These are phyloP conservation scores for Charadrius vociferus DNA, from an alignment of 2,113 vertebrate species.

Conservation along the genomic window DNA sequence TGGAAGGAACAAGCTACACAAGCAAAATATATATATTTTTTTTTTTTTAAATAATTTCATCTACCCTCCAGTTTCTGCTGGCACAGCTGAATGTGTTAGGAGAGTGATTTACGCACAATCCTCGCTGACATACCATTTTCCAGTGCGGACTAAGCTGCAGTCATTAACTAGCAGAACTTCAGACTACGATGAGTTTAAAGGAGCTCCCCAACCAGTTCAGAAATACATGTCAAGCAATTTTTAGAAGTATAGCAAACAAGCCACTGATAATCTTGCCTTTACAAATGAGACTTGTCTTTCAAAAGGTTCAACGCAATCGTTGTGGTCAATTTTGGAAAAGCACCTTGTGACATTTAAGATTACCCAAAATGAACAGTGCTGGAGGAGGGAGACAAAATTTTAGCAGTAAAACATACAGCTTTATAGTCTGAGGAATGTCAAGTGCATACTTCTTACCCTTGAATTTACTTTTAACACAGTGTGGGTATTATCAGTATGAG, in stretches of 20 bases:
- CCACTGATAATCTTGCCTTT: background rate
- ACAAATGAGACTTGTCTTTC: background rate
- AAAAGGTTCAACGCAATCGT: background rate
- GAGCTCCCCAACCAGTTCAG: background rate
- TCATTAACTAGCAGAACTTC: slow-evolving; percentile 37
- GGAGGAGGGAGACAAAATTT: background rate
- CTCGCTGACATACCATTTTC: slow-evolving; percentile 17
- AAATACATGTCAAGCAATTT: background rate
- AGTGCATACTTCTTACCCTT: background rate
- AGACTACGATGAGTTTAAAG: background rate
- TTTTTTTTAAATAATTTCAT: background rate
- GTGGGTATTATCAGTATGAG: background rate
- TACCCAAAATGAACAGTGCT: background rate
- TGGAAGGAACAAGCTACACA: background rate
- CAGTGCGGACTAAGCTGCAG: slow-evolving; percentile 26
- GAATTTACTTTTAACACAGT: background rate
- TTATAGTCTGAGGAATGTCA: background rate
- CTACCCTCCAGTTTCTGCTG: slow-evolving; percentile 35
- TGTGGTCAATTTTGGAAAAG: background rate
- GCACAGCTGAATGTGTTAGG: slow-evolving; percentile 9
- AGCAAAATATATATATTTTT: background rate
- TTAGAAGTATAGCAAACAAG: background rate
- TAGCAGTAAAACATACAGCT: background rate
- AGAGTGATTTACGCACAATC: slow-evolving; percentile 11
- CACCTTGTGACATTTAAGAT: background rate